These are phyloP conservation scores for Nasonia giraulti DNA, from an alignment of 1,140 invertebrate genomes.

Conservation along the genomic window DNA sequence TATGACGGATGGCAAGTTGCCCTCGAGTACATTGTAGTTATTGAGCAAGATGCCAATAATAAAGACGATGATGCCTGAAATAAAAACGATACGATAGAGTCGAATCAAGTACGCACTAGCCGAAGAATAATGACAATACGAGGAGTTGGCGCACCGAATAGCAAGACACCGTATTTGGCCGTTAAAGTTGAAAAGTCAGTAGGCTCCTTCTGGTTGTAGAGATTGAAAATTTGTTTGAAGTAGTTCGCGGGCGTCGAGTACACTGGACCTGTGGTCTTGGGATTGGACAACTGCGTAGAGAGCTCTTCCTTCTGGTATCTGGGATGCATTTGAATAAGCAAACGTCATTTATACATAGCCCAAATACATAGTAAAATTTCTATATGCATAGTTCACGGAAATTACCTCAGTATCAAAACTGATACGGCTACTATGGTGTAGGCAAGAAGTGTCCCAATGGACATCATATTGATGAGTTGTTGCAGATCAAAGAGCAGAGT, in stretches of 20 bases:
- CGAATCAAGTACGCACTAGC: not conserved
- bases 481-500: conserved; percentile 90
- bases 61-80: conserved; percentile 65
- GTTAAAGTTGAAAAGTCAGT: conserved; percentile 76
- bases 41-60: conserved; percentile 47
- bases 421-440: conserved; percentile 94
- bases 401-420: conserved; percentile 87
- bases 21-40: conserved; percentile 30
- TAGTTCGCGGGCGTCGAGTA: conserved; percentile 58
- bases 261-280: not conserved
- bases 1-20: not conserved
- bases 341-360: not conserved
- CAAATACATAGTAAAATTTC: not conserved
- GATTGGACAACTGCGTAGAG: conserved; percentile 9
- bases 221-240: conserved; percentile 75
- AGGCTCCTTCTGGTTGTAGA: conserved; percentile 77
- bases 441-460: conserved; percentile 94
- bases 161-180: conserved; percentile 76
- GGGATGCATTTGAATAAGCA: not conserved
- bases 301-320: conserved; percentile 61
- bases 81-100: not conserved
- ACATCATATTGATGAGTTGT: conserved; percentile 95
- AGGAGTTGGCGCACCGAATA: conserved; percentile 73
- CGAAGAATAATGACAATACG: conserved; percentile 53
- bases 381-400: conserved; percentile 32